Base-by-base conservation (phyloP, 2,113 vertebrate genomes). In the Heterochromis multidens region DNA sequence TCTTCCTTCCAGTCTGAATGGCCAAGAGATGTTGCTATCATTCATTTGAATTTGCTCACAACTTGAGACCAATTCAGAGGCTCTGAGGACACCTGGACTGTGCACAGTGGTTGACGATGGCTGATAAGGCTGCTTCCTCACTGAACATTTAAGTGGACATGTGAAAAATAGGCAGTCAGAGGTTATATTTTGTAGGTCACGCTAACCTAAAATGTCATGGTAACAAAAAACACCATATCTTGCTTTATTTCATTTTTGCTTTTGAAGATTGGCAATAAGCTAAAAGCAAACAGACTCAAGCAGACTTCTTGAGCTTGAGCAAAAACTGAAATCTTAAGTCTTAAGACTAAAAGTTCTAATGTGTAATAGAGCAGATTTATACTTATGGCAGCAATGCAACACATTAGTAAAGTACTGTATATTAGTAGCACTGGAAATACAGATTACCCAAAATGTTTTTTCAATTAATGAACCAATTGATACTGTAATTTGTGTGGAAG, bases 21-120 rank as follows among this genome's bases (percentile, higher is more conserved):
- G 40, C 60, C 61, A 14, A 40, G 27, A 70, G 57, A 67, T 67
- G 57, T 84, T 84, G 60, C 60, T 27, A 43, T 85, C 61, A 84
- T 57, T 91, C 87, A 85, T 82, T 65, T 87, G 76, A 80, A 82
- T 82, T 78, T 49, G 70, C 16, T 76, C 3, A 21, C 35, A 52
- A 33, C 43, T 31, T 40, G 49, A 77, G 29, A 80, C 59, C 61
- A 74, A 23, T 58, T 54, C 58, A 7, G 27, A 85, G 37, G 58
- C 58, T 76, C 33, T 25, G 77, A 89, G 77, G 72, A 81, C 79
- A 79, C 62, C 25, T 82, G 3, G 2, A 31, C 58, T 3, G 70
- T 43, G 35, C 1, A 2, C 35, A 31, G 43, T 43, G 58, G 31
- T 77, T 23, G 29, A 35, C 40, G 17, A 19, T n/a, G n/a, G 11